Evolutionary conservation across 1,140 invertebrate species (phyloP).

Genomic region (Pentalonia nigronervosa): DNA sequence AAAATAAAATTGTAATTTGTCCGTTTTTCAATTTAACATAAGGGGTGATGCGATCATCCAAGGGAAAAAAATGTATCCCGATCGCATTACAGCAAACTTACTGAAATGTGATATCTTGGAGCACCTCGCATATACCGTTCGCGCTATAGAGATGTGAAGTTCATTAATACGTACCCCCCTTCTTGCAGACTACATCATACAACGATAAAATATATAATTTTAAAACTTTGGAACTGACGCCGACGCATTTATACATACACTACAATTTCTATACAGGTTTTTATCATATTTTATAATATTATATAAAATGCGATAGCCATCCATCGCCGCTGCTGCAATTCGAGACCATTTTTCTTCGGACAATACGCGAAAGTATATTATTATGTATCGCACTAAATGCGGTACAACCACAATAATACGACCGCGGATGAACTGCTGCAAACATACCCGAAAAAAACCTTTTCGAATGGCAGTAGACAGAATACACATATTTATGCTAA

Average conservation of each 20-base stretch:
- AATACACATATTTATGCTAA: constrained; percentile 34
- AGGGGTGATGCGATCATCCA: too few species aligned
- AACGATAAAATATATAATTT: neutral
- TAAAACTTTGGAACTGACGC: neutral
- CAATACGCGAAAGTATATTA: neutral
- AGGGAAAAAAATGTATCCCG: too few species aligned
- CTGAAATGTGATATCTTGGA: too few species aligned
- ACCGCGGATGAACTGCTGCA: neutral
- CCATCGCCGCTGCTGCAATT: neutral
- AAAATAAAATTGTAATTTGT: too few species aligned
- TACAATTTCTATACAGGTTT: neutral
- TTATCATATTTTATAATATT: too few species aligned
- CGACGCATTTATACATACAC: too few species aligned
- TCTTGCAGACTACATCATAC: too few species aligned
- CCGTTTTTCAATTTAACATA: too few species aligned
- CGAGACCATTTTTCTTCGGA: neutral
- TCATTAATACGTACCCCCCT: too few species aligned
- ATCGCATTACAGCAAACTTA: too few species aligned
- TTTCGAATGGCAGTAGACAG: constrained; percentile 38
- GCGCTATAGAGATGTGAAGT: too few species aligned
- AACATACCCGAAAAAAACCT: neutral
- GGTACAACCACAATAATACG: neutral
- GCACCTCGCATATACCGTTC: too few species aligned
- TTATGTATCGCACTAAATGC: neutral
- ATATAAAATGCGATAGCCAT: neutral